Evolutionary conservation across 2,797 vertebrate species (phyloP), one percentile per base, ranked within the genome.

Genomic region (Peromyscus aztecus): DNA sequence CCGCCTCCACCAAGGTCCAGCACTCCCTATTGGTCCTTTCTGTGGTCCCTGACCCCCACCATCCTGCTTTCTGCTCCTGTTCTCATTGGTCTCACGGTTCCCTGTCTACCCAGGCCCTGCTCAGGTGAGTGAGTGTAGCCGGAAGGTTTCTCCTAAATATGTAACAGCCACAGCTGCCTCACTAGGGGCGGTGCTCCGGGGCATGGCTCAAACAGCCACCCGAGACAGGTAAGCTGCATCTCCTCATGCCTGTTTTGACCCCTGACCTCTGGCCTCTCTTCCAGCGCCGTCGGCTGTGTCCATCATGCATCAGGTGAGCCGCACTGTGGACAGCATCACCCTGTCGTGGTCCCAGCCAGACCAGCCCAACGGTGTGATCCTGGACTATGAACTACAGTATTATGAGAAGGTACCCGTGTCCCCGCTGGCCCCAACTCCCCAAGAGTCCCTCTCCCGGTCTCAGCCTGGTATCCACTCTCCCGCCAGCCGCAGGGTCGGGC

Each of bases 281-380:
- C 34, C 97, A 99, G 99, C 99, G 57, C 99, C 99, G 0, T 99
- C 99, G 0, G 98, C 99, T 0, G 99, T 99, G 89, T 99, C 99
- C 98, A 99, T 99, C 98, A 99, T 99, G 99, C 99, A 99, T 97
- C 99, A 99, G 98, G 99, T 99, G 90, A 99, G 99, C 98, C 99
- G 99, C 93, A 99, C 99, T 0, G 99, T 99, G 61, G 99, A 98
- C 98, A 99, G 99, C 98, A 99, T 99, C 96, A 99, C 99, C 8
- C 98, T 99, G 84, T 99, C 99, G 0, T 99, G 99, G 99, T 99
- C 99, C 43, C 99, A 99, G 97, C 99, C 99, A 0, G 99, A 99
- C 98, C 99, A 99, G 96, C 99, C 99, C 97, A 99, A 99, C 0
- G 99, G 99, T 1, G 99, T 99, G 95, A 99, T 99, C 98, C 98